Conservation (phyloP, 2,888 invertebrate species). For the Sabatieria punctata region DNA sequence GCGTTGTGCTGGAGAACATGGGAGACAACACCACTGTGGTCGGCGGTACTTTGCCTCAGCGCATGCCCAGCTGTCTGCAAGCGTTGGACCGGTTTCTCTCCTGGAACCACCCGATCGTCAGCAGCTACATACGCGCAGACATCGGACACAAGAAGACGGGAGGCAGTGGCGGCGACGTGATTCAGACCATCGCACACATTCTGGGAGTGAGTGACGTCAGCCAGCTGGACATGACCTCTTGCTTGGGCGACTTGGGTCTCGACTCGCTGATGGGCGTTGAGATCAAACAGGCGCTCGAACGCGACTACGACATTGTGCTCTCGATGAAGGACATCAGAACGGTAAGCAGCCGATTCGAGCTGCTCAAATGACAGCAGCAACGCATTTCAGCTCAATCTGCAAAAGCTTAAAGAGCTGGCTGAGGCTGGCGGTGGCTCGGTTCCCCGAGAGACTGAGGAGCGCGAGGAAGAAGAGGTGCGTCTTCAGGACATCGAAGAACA, state of each 20-base stretch:
- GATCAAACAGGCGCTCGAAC: constrained; percentile 52
- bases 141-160: neutral
- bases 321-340: constrained; percentile 74
- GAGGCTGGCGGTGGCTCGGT: constrained; percentile 21
- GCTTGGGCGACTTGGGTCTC: constrained; percentile 84
- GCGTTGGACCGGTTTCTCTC: constrained; percentile 77
- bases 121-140: constrained; percentile 28
- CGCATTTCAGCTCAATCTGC: constrained; percentile 49
- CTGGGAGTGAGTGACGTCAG: constrained; percentile 63
- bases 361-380: neutral
- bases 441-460: constrained; percentile 13
- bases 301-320: constrained; percentile 62
- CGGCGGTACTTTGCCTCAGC: constrained; percentile 86
- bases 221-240: constrained; percentile 54
- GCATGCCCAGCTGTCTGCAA: constrained; percentile 75
- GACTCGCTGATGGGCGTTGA: constrained; percentile 98
- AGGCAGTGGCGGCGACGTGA: constrained; percentile 11
- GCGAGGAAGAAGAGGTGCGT: constrained; percentile 23
- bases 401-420: constrained; percentile 45
- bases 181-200: constrained; percentile 27
- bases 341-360: constrained; percentile 15
- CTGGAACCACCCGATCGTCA: constrained; percentile 46
- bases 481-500: constrained; percentile 27
- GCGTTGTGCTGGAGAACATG: constrained; percentile 71
- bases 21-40: constrained; percentile 71